Conservation (phyloP, 2,113 vertebrate species). For the Hippocampus mohnikei region DNA sequence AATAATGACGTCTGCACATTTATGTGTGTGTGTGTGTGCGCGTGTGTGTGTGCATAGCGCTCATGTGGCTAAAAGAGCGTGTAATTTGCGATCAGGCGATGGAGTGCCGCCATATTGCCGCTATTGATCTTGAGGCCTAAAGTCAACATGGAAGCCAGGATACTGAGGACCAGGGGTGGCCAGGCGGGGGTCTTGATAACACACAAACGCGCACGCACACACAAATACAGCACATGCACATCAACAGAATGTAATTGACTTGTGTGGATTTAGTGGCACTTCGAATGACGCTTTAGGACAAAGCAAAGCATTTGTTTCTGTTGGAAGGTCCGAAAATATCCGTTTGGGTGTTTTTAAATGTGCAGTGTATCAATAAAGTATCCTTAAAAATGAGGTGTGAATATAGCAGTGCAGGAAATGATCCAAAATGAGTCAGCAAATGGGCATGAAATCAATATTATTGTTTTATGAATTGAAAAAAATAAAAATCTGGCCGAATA, state of each 20-base stretch:
- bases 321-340: neutral
- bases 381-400: neutral
- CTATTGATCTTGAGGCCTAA: slow-evolving; percentile 70
- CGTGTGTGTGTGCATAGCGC: slow-evolving; percentile 38
- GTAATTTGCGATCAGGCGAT: slow-evolving; percentile 65
- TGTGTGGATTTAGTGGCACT: neutral
- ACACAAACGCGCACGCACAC: neutral
- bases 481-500: neutral
- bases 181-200: slow-evolving; percentile 55
- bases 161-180: slow-evolving; percentile 56
- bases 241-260: neutral
- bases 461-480: neutral
- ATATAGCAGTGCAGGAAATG: neutral
- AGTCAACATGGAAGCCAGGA: slow-evolving; percentile 70
- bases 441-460: neutral
- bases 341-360: neutral
- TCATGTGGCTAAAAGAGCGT: slow-evolving; percentile 65
- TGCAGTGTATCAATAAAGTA: neutral
- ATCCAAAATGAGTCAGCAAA: neutral
- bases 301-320: neutral
- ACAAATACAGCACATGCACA: neutral
- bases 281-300: neutral
- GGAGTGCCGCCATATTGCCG: slow-evolving; percentile 68
- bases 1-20: neutral
- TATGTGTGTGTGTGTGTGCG: slow-evolving; percentile 14